A percentile compares a stretch with the other conserved stretches of the same genome.
Evolutionary conservation across 2,888 invertebrate species (phyloP).

Genomic region (Pyrocoelia pectoralis): DNA sequence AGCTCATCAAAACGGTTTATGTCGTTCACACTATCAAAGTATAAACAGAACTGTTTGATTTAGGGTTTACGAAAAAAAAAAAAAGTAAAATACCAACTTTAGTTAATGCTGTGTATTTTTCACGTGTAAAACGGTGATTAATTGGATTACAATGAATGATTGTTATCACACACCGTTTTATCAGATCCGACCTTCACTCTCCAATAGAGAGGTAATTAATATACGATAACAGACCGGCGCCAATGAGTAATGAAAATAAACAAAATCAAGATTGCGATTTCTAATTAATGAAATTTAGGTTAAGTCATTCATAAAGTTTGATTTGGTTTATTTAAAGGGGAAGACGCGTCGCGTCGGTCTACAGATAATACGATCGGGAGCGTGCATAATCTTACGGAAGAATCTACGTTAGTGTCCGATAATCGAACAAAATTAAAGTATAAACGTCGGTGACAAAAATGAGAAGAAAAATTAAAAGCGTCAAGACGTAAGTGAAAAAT

Average conservation of each 20-base stretch:
- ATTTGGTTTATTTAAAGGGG: not conserved
- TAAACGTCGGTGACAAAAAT: slow-evolving; percentile 18
- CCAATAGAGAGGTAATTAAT: too few relatives aligned
- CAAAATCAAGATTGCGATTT: too few relatives aligned
- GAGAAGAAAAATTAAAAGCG: slow-evolving; percentile 35
- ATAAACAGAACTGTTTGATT: slow-evolving; percentile 34
- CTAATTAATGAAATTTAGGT: too few relatives aligned
- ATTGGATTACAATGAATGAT: too few relatives aligned
- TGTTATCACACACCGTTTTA: not conserved
- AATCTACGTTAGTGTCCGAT: not conserved
- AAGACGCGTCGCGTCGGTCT: not conserved
- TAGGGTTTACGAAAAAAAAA: slow-evolving; percentile 28
- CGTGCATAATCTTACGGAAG: not conserved
- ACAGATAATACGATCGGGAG: not conserved
- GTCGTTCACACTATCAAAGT: slow-evolving; percentile 34
- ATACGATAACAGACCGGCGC: too few relatives aligned
- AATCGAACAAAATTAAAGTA: slow-evolving; percentile 14
- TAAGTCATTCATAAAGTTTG: too few relatives aligned
- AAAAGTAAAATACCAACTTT: slow-evolving; percentile 17
- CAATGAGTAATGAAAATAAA: too few relatives aligned
- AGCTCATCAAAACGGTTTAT: slow-evolving; percentile 37
- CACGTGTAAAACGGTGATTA: not conserved
- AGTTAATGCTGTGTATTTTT: not conserved
- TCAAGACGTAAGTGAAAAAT: slow-evolving; percentile 42
- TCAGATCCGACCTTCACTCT: not conserved